Base-by-base conservation (phyloP, 2,888 invertebrate species). In the Sphaeridia pumilis region DNA sequence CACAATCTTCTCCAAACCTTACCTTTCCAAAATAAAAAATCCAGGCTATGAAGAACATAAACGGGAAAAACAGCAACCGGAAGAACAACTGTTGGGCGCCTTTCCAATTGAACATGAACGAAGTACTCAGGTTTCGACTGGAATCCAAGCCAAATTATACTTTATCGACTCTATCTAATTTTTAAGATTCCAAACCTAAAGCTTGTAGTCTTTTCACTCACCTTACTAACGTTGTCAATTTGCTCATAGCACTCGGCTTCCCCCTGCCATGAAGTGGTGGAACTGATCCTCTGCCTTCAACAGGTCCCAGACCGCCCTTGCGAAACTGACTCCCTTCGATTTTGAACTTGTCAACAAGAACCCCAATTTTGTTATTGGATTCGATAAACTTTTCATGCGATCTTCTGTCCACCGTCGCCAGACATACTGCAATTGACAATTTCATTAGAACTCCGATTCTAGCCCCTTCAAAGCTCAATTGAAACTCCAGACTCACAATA, bases 381-480 rank as follows among this genome's bases (percentile, higher is more conserved):
- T 93, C 90, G 42, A 89, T 75, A 68, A 95, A 94, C 24, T 92
- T 78, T 68, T 94, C 93, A 14, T 92, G 78, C 1, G 92, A 90
- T 45, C 84, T 75, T 14, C 83, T 75, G 69, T 85, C 84, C 4
- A 85, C 81, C 0, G 85, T 84, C 2, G 83, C 82, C 44, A 86
- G 69, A 62, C 84, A 84, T 48, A 86, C 84, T 84, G 68, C 44
- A 72, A 70, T 52, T 25, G 52, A 50, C 46, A 49, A 52, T 31
- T 14, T 25, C n/a, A n/a, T n/a, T n/a, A n/a, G n/a, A n/a, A n/a
- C n/a, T n/a, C n/a, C n/a, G n/a, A n/a, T 7, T 41, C 7, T 12
- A 17, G 7, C 20, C 20, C 7, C 7, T 20, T 14, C 12, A 41
- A n/a, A n/a, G n/a, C n/a, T n/a, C n/a, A n/a, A n/a, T n/a, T n/a